phyloP scores from a whole-genome alignment of 23 tunicate species.

The Phallusia fumigata region DNA sequence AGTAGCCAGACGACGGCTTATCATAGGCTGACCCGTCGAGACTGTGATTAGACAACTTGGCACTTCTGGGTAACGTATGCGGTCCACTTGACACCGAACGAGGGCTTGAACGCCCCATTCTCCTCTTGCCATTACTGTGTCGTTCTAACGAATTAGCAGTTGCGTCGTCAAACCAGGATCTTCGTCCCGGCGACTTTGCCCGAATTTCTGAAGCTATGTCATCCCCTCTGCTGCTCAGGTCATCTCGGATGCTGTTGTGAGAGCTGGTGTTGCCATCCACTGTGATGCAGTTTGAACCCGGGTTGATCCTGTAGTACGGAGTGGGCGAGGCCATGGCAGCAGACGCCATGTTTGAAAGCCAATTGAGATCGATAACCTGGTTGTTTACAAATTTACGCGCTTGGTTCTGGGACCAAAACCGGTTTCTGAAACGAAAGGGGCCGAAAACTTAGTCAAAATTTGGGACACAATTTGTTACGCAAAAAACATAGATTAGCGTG shows the following conservation, averaged over 20 bases:
- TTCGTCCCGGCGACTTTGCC: not conserved
- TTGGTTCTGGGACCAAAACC: too few species aligned
- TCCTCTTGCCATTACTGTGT: not conserved
- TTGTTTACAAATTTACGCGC: too few species aligned
- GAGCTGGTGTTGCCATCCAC: not conserved
- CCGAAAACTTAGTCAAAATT: too few species aligned
- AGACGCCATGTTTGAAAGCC: not conserved
- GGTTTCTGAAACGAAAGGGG: too few species aligned
- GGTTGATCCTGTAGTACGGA: not conserved
- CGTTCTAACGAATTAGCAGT: conserved; percentile 26
- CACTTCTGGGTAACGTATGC: not conserved
- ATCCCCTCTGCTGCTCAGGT: not conserved
- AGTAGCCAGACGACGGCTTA: not conserved
- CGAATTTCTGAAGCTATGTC: not conserved
- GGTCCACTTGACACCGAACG: not conserved
- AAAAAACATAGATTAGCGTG: too few species aligned
- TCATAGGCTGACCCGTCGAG: not conserved
- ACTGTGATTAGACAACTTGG: not conserved
- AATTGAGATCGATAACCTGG: not conserved
- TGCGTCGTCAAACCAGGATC: conserved; percentile 26
- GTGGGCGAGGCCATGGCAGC: not conserved
- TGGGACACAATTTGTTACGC: too few species aligned
- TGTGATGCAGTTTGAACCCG: not conserved
- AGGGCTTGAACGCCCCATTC: not conserved
- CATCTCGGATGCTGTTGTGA: not conserved